Percentiles rank a stretch among this genome's conserved stretches.
Conservation (phyloP, 2,888 invertebrate genomes). For the Drosophila demipolita region DNA sequence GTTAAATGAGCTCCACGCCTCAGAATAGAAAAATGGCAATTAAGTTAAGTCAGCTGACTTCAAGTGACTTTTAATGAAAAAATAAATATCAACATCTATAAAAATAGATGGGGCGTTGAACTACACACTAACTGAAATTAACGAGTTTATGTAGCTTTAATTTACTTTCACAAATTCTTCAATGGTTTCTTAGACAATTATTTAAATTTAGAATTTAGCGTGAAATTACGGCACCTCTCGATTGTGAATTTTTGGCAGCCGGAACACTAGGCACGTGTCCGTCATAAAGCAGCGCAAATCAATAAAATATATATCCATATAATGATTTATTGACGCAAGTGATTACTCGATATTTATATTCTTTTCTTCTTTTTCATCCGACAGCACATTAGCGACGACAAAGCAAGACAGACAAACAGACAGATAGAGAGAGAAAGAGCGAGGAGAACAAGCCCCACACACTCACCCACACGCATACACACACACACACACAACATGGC, state of each 20-base stretch:
- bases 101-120: conserved; percentile 37
- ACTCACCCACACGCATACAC: conserved; percentile 14
- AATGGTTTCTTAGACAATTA: conserved; percentile 42
- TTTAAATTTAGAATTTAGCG: conserved; percentile 42
- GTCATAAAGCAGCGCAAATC: conserved; percentile 73
- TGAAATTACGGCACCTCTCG: conserved; percentile 23
- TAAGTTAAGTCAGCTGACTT: not conserved
- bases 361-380: conserved; percentile 24
- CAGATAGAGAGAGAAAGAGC: not conserved
- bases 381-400: conserved; percentile 49
- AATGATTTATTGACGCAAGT: conserved; percentile 74
- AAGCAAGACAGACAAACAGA: conserved; percentile 7
- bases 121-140: conserved; percentile 14
- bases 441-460: conserved; percentile 1
- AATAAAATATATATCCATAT: conserved; percentile 78
- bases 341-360: conserved; percentile 56
- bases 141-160: conserved; percentile 30
- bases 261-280: conserved; percentile 59
- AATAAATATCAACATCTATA: not conserved
- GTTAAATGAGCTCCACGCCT: conserved; percentile 31
- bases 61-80: conserved; percentile 11
- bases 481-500: conserved; percentile 75
- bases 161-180: conserved; percentile 59
- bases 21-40: not conserved
- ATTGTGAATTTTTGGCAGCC: conserved; percentile 36